Base-by-base conservation (phyloP, 2,888 invertebrate species). In the Phengaris arion region DNA sequence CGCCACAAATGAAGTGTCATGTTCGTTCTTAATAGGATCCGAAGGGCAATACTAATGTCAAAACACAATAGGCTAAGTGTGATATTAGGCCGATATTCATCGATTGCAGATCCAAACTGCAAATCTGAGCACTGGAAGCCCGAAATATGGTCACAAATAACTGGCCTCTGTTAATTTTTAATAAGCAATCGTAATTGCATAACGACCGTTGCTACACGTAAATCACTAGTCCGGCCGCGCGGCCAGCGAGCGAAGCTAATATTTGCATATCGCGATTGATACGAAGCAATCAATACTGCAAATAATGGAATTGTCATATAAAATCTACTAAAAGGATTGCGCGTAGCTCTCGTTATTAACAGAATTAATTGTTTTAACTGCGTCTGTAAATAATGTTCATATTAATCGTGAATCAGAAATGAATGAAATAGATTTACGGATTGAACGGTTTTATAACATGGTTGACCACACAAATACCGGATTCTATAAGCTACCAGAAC, bases 221-320 rank as follows among this genome's bases (percentile, higher is more conserved):
- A 89, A 90, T 89, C 89, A 89, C 85, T 81, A 83, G 84, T 81
- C 83, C 80, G 83, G 85, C 86, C 88, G 87, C 86, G 83, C 86
- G 88, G 87, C 86, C 89, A 87, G 84, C 86, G 88, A 83, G 85
- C 85, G 84, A 83, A 81, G 88, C 92, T 89, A 93, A 93, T 93
- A 93, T 93, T 93, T 93, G 91, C 92, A 91, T 91, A 90, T 90
- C 90, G 87, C 89, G 90, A 93, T 92, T 92, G 92, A 93, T 92
- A 89, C 89, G 84, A 87, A 85, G 88, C 91, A 93, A 93, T 93
- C 93, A 92, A 92, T 92, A 90, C 88, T 86, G 91, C 91, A 93
- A 93, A 93, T 92, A 92, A 89, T 90, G 88, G 88, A 90, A 89
- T 88, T 88, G 85, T 87, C 88, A 85, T 87, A 88, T 89, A 87